phyloP scores from a whole-genome alignment of 2,113 vertebrate species.

The Dromiciops gliroides region DNA sequence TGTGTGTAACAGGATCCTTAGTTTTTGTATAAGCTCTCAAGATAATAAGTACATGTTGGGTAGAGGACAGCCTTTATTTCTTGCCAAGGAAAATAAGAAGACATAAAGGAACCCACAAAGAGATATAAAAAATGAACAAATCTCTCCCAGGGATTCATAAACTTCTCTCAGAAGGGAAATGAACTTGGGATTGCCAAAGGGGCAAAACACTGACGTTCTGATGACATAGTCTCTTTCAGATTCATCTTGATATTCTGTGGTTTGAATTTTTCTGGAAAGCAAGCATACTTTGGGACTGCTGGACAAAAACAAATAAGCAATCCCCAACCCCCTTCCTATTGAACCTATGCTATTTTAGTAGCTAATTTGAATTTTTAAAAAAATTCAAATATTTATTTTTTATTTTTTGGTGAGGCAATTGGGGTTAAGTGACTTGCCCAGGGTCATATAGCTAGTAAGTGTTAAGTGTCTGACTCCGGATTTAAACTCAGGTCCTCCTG shows the following conservation, averaged over 20 bases:
- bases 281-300: neutral
- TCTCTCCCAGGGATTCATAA: neutral
- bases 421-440: too few relatives aligned
- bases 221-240: neutral
- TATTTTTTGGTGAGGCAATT: too few relatives aligned
- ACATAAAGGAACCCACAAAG: neutral
- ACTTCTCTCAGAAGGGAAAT: neutral
- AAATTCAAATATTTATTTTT: too few relatives aligned
- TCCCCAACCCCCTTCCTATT: neutral
- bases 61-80: neutral
- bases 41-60: neutral
- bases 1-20: neutral
- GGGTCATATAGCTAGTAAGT: too few relatives aligned
- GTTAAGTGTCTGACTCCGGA: too few relatives aligned
- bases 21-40: neutral
- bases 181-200: neutral
- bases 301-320: neutral
- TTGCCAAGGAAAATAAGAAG: neutral
- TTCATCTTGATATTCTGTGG: neutral
- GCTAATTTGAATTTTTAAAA: too few relatives aligned
- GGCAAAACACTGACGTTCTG: neutral
- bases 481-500: too few relatives aligned
- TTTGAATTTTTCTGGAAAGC: neutral
- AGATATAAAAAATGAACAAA: neutral
- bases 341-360: neutral